phyloP scores from a whole-genome alignment of 2,888 invertebrate genomes.

The Drosophila basisetae region DNA sequence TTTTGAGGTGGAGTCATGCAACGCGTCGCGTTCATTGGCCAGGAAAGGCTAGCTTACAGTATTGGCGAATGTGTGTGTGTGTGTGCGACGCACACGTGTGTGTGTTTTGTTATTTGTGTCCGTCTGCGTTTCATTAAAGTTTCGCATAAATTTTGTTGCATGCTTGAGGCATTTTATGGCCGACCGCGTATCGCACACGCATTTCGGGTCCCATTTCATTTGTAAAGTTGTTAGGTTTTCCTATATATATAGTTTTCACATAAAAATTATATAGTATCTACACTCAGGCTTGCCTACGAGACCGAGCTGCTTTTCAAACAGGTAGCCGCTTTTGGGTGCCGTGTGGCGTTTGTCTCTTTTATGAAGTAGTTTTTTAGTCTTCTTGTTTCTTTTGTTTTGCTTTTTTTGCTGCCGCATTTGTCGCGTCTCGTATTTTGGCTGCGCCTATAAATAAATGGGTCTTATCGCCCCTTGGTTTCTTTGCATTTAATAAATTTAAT shows the following conservation, averaged over 20 bases:
- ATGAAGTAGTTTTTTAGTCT: slow-evolving; percentile 27
- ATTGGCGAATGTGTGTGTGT: slow-evolving; percentile 1
- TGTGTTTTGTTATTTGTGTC: slow-evolving; percentile 18
- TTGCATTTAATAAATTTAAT: slow-evolving; percentile 76
- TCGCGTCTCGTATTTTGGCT: slow-evolving; percentile 54
- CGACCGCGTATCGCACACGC: slow-evolving; percentile 69
- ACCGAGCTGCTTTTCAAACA: slow-evolving; percentile 31
- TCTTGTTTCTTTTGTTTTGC: slow-evolving; percentile 31
- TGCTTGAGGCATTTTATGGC: slow-evolving; percentile 68
- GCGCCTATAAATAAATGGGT: slow-evolving; percentile 72
- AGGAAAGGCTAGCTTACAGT: slow-evolving; percentile 13
- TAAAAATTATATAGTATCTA: slow-evolving; percentile 30
- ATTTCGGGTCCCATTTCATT: slow-evolving; percentile 73
- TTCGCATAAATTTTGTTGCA: slow-evolving; percentile 83
- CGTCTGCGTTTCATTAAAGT: slow-evolving; percentile 70
- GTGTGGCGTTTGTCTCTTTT: slow-evolving; percentile 59
- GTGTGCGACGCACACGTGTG: slow-evolving; percentile 1
- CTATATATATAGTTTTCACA: slow-evolving; percentile 58
- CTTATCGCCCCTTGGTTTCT: slow-evolving; percentile 61
- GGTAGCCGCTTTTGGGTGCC: slow-evolving; percentile 45
- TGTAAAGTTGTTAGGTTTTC: slow-evolving; percentile 52
- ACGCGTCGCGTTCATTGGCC: slow-evolving; percentile 66
- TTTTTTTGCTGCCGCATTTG: slow-evolving; percentile 23
- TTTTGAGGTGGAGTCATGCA: slow-evolving; percentile 78
- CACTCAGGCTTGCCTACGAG: slow-evolving; percentile 10